Evolutionary conservation across 2,797 vertebrate genomes (phyloP), one percentile per base, ranked within the genome.

Genomic region (Moxostoma hubbsi): DNA sequence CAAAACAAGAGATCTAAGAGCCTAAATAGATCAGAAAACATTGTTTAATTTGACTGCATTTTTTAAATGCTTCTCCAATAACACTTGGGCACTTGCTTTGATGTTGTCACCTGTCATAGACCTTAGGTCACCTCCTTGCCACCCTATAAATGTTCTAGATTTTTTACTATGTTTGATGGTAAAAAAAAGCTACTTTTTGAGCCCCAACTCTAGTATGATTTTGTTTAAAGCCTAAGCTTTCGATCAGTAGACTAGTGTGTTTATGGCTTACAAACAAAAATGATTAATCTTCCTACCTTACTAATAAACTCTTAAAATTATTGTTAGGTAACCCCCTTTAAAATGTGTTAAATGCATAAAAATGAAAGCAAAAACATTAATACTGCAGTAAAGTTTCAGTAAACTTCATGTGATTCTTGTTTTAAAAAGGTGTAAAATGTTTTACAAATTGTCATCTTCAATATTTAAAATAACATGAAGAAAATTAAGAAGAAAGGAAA

Each of bases 251-350:
- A 0, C 6, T 46, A 55, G 12, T 53, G 46, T 63, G 18, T 55
- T 5, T 16, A n/a, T 75, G 66, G 7, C 63, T 57, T 47, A 47
- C 36, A 75, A 9, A 75, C 73, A 54, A 12, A 47, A 76, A 76
- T 7, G 6, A 62, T 7, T 15, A 57, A 57, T 57, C 7, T 57
- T 57, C 5, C 13, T 54, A 54, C 13, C 53, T 54, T 6, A 7
- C 12, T n/a, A 6, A 54, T 24, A n/a, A 54, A n/a, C 53, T n/a
- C 6, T 7, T 53, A n/a, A 54, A 54, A n/a, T 6, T 24, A 24
- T 24, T 24, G 18, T 24, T 24, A 24, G 2, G 18, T 24, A 24
- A 24, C 18, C 18, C 18, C 18, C 51, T 13, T 13, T 54, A 13
- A 54, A 54, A 1, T 54, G 9, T 54, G 2, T 54, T 13, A 54